Evolutionary conservation across 2,797 vertebrate species (phyloP).

Genomic region (Falco cherrug): DNA sequence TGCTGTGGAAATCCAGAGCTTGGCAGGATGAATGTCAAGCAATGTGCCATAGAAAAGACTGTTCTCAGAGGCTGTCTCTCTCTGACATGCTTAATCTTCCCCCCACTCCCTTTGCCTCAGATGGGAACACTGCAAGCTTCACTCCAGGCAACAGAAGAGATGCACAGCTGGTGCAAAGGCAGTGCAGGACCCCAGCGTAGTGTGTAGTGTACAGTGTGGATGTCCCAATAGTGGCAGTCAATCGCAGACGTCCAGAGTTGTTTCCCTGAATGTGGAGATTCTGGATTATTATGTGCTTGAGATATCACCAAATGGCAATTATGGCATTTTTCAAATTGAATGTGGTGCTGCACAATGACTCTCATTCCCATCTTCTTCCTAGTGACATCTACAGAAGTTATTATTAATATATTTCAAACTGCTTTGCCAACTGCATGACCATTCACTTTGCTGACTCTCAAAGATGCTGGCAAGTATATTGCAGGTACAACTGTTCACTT

Average conservation of each 20-base stretch:
- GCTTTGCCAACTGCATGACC: background rate
- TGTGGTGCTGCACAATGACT: background rate
- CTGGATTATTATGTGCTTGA: background rate
- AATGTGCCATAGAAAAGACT: background rate
- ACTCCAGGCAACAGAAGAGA: background rate
- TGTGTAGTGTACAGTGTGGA: too few relatives aligned
- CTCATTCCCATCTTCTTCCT: background rate
- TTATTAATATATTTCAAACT: background rate
- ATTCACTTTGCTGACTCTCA: background rate
- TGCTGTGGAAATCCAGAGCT: background rate
- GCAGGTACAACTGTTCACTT: slow-evolving; percentile 27
- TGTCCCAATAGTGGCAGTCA: background rate
- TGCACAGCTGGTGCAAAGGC: background rate
- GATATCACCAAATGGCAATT: background rate
- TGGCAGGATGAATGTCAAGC: background rate
- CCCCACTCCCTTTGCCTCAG: rapidly evolving
- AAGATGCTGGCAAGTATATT: background rate
- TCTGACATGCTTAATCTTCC: background rate
- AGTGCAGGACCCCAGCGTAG: too few relatives aligned
- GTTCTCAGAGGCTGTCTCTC: background rate
- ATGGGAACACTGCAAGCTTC: background rate
- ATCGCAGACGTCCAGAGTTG: background rate
- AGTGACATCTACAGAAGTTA: background rate
- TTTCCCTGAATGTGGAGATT: background rate
- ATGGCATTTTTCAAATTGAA: background rate